Evolutionary conservation across 2,888 invertebrate genomes (phyloP).

Genomic region (Resseliella maxima): DNA sequence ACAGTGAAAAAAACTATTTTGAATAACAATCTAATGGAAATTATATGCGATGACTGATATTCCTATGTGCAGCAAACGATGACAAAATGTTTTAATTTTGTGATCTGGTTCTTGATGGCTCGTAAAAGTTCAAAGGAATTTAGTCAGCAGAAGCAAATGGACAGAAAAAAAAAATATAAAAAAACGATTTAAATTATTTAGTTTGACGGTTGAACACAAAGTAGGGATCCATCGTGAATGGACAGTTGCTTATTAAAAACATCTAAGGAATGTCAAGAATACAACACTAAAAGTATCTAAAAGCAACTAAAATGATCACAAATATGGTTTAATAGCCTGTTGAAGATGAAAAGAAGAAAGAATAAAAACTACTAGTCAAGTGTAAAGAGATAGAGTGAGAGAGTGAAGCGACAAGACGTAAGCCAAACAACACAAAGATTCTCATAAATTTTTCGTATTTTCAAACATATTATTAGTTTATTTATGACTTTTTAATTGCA

Average conservation of each 20-base stretch:
- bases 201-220: neutral
- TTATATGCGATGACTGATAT: neutral
- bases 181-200: too few relatives aligned
- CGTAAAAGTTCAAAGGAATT: neutral
- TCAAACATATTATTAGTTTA: conserved; percentile 54
- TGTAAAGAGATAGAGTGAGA: neutral
- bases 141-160: neutral
- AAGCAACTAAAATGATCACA: conserved; percentile 12
- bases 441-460: conserved; percentile 50
- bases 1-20: neutral
- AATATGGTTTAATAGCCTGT: conserved; percentile 5
- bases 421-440: neutral
- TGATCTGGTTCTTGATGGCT: neutral
- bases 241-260: conserved; percentile 5
- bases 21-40: conserved; percentile 14
- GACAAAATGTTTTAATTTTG: neutral
- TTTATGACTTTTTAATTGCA: conserved; percentile 53
- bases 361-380: too few relatives aligned
- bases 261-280: neutral
- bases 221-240: neutral
- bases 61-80: neutral
- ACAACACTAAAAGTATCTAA: neutral
- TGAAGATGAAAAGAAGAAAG: neutral
- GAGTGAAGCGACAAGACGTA: neutral
- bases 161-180: neutral